Base-by-base conservation (phyloP, 1,140 invertebrate species). In the Caenorhabditis latens region DNA sequence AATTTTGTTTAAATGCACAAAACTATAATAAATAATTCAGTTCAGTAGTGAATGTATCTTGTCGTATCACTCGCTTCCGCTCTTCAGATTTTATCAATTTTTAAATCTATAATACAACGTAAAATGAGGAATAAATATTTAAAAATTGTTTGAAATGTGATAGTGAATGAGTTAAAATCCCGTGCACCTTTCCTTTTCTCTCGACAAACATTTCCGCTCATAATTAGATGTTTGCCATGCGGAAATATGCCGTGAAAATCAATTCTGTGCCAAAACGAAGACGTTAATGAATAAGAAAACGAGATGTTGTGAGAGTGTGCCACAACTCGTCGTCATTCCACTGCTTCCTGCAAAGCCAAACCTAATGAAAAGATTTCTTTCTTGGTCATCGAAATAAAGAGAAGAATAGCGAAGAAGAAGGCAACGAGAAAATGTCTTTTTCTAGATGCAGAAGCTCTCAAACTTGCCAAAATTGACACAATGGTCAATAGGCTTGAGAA, bases 391-490 rank as follows among this genome's bases (percentile, higher is more conserved):
- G 24, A 79, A 79, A 50, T 79, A 21, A 79, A 79, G 71, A 79
- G 21, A 24, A 50, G 65, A 32, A 71, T 48, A 8, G 67, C 16
- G 42, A 46, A 4, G 71, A 79, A 46, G 46, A 9, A 40, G 46
- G n/a, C 19, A 24, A 50, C 43, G 71, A 50, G 71, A 79, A 79
- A 79, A 79, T 53, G 71, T 79, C 13, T 53, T 79, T 79, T 79
- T 79, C 71, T 79, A 43, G 46, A 11, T 71, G 65, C 19, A 71
- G 40, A 32, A 32, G 71, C 43, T 79, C 71, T 53, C 19, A 50
- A 46, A 79, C 46, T 79, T 79, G 71, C 71, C 71, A 79, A 79
- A 79, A 79, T 79, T 79, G 71, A 50, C 71, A 79, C 71, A 79
- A 79, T 79, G 46, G 46, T 43, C 71, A 50, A 50, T 32, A n/a